These are phyloP conservation scores for Bombus superbus DNA, from an alignment of 1,140 invertebrate genomes.

Conservation along the genomic window DNA sequence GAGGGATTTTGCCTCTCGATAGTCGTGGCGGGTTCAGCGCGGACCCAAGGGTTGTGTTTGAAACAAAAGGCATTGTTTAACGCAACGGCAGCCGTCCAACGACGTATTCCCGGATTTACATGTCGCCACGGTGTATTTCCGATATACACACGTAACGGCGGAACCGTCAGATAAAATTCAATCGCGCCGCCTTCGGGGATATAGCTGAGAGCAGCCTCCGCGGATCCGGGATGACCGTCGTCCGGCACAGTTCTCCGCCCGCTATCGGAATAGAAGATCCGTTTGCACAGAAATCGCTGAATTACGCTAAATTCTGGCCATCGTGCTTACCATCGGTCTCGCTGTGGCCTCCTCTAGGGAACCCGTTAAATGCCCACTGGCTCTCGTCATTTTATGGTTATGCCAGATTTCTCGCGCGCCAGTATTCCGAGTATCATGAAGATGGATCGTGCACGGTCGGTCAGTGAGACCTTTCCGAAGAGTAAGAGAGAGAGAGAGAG, in stretches of 20 bases:
- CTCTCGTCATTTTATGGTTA: slow-evolving; percentile 46
- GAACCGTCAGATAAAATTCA: slow-evolving; percentile 68
- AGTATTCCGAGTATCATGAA: slow-evolving; percentile 29
- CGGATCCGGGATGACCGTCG: slow-evolving; percentile 71
- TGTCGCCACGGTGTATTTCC: slow-evolving; percentile 37
- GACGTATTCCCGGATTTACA: slow-evolving; percentile 70
- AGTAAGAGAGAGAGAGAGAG: not conserved
- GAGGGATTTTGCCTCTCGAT: slow-evolving; percentile 13
- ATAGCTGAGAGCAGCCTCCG: slow-evolving; percentile 40
- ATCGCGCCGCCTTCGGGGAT: slow-evolving; percentile 45
- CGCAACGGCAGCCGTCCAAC: slow-evolving; percentile 57
- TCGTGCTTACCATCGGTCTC: slow-evolving; percentile 24
- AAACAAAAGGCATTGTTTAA: slow-evolving; percentile 69
- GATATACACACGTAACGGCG: slow-evolving; percentile 19
- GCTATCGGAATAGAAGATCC: slow-evolving; percentile 71
- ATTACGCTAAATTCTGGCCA: slow-evolving; percentile 78
- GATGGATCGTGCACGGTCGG: slow-evolving; percentile 54
- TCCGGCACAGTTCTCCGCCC: slow-evolving; percentile 39
- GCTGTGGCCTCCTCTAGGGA: slow-evolving; percentile 12
- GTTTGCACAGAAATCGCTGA: slow-evolving; percentile 78
- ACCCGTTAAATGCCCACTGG: slow-evolving; percentile 46
- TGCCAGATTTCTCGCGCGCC: slow-evolving; percentile 5
- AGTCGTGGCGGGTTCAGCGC: not conserved
- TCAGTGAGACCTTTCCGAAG: not conserved
- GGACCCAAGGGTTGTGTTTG: slow-evolving; percentile 26